These are phyloP conservation scores for Anhinga anhinga DNA, from an alignment of 2,113 vertebrate genomes.

Conservation along the genomic window DNA sequence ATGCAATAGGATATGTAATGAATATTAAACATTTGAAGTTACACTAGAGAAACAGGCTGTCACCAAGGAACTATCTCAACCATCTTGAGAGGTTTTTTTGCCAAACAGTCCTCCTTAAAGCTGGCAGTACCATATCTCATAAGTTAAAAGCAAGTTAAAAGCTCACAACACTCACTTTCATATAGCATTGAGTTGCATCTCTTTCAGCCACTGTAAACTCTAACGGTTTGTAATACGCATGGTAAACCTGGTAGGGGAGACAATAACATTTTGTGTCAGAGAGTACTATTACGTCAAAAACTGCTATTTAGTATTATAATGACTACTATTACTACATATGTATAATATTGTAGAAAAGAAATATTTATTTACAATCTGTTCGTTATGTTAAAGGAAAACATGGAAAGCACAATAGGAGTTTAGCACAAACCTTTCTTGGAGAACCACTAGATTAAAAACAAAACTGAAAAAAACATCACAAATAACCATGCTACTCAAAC, in stretches of 20 bases:
- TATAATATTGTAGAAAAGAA: neutral
- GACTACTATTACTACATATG: neutral
- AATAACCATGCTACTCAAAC: neutral
- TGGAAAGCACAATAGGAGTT: neutral
- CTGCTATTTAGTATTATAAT: neutral
- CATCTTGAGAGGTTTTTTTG: neutral
- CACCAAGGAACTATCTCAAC: neutral
- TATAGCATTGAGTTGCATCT: constrained; percentile 88
- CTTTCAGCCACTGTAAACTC: constrained; percentile 89
- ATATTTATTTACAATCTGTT: neutral
- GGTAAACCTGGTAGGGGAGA: constrained; percentile 82
- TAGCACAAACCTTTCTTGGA: neutral
- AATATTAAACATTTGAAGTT: neutral
- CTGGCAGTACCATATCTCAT: neutral
- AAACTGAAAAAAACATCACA: neutral
- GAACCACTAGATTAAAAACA: neutral
- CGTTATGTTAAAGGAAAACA: neutral
- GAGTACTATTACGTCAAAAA: neutral
- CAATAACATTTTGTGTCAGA: neutral
- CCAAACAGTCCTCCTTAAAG: neutral
- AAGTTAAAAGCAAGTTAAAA: neutral
- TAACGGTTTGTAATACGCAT: constrained; percentile 93
- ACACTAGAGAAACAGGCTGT: neutral
- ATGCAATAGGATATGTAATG: neutral
- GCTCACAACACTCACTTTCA: constrained; percentile 81